Evolutionary conservation across 2,797 vertebrate genomes (phyloP), one percentile per base, ranked within the genome.

Genomic region (Apogon talboti): DNA sequence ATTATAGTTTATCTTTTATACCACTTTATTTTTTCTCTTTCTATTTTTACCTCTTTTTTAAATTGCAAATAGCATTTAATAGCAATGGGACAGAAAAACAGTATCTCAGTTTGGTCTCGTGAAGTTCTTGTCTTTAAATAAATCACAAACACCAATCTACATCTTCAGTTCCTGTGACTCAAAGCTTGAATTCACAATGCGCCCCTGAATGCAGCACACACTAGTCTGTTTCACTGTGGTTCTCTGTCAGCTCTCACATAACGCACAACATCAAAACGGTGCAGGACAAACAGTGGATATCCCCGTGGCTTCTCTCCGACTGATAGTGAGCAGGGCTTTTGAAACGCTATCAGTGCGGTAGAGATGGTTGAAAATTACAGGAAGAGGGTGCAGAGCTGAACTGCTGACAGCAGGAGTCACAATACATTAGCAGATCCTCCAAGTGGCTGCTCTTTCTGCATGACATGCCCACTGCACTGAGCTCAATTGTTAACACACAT

Each of bases 321-420:
- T 72, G 77, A 80, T 73, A 62, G 77, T 11, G 64, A 68, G 72
- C 69, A 56, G 71, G 49, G 24, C 24, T 74, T 70, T 77, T 82
- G 79, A 79, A 76, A 77, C 18, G 46, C 51, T 74, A 79, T 82
- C 79, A 81, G 66, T 64, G 59, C 71, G 48, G 76, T 70, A 77
- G 75, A 69, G 78, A 78, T 79, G 83, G 76, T 61, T 88, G 58
- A 71, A 89, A 83, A 86, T 80, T 70, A 77, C 79, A 81, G 75
- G 77, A 84, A 82, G 71, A 85, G 75, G 76, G 73, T 68, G 77
- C 7, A 65, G 76, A 77, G 82, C 71, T 69, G 74, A 87, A 77
- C 82, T 74, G 89, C 85, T 92, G 93, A 92, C 92, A 94, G 90
- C 78, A 76, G 77, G 79, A 90, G 88, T 92, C 92, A 92, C 87